Percentiles rank a stretch among this genome's conserved stretches.
These are phyloP conservation scores for Tromatobia lineatoria DNA, from an alignment of 2,888 invertebrate species.

Conservation along the genomic window DNA sequence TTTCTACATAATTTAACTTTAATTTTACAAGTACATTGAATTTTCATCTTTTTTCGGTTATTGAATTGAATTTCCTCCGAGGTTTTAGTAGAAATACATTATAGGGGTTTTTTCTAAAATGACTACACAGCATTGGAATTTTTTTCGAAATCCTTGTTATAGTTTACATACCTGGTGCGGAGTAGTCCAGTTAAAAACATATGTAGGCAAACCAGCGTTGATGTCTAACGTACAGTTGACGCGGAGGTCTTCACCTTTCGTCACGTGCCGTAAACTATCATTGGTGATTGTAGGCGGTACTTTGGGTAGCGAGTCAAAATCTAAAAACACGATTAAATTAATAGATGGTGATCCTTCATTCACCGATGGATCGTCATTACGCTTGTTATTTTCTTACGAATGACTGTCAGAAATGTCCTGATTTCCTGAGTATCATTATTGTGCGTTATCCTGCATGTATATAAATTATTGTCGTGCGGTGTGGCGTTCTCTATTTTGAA, in stretches of 20 bases:
- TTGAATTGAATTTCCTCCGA: too few relatives aligned
- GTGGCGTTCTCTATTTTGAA: too few relatives aligned
- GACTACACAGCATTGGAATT: too few relatives aligned
- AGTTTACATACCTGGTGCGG: slow-evolving; percentile 67
- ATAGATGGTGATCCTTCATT: slow-evolving; percentile 38
- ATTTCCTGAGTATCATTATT: too few relatives aligned
- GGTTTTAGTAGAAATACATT: too few relatives aligned
- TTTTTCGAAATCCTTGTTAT: too few relatives aligned
- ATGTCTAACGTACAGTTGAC: slow-evolving; percentile 77
- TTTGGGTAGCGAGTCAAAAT: slow-evolving; percentile 55
- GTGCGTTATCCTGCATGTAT: too few relatives aligned
- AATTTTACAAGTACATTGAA: too few relatives aligned
- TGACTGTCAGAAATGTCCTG: slow-evolving; percentile 43
- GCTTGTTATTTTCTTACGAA: slow-evolving; percentile 52
- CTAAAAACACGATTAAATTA: slow-evolving; percentile 65
- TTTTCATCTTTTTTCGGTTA: too few relatives aligned
- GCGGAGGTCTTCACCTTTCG: slow-evolving; percentile 76
- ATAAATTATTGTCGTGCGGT: too few relatives aligned
- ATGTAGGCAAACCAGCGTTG: slow-evolving; percentile 63
- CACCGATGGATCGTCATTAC: background rate
- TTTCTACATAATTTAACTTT: too few relatives aligned
- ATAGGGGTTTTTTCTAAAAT: too few relatives aligned
- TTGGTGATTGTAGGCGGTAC: slow-evolving; percentile 70
- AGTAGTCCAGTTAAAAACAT: slow-evolving; percentile 75
- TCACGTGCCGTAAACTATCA: slow-evolving; percentile 74